Evolutionary conservation across 1,140 invertebrate species (phyloP), one percentile per base, ranked within the genome.

Genomic region (Tetramorium alpestre): DNA sequence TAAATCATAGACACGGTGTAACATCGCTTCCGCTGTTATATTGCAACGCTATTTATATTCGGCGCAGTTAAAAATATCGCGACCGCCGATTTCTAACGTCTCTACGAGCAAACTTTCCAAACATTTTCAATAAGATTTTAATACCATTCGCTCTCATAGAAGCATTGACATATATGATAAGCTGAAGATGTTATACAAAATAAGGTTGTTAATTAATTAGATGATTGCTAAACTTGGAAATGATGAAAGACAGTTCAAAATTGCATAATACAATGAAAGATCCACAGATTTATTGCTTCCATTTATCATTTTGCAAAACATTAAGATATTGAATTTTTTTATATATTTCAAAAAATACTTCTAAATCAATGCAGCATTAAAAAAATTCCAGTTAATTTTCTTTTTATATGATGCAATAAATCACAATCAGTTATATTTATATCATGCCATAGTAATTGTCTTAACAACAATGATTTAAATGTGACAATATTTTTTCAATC

Each of bases 1-100:
- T 89, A 89, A 89, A 89, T 89, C 88, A 89, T 89, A 89, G 76
- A 86, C 58, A 70, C 84, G 60, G 11, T 58, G 25, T 60, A 88
- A 70, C 75, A 58, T 89, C 80, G 88, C 88, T 88, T 81, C 87
- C 70, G 69, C 56, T 86, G 69, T 89, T 89, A 82, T 89, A 87
- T 89, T 77, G 54, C 38, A 38, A 76, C 41, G 88, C 87, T 69
- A 86, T 89, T 89, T 89, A 78, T 81, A 75, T 56, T 49, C 44
- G 65, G 47, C 73, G 18, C 58, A 25, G 60, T 44, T 73, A 18
- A 25, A 69, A 78, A 86, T 84, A 84, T 73, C 54, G 65, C 38
- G 44, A 25, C 44, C 33, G 25, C 38, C 33, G 25, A 73, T 84
- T 60, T 47, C 67, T 11, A 82, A 72, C 28, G 44, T 28, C 41